Percentiles rank a stretch among this genome's conserved stretches.
phyloP scores from a whole-genome alignment of 2,797 vertebrate species.

The Agapornis canus region DNA sequence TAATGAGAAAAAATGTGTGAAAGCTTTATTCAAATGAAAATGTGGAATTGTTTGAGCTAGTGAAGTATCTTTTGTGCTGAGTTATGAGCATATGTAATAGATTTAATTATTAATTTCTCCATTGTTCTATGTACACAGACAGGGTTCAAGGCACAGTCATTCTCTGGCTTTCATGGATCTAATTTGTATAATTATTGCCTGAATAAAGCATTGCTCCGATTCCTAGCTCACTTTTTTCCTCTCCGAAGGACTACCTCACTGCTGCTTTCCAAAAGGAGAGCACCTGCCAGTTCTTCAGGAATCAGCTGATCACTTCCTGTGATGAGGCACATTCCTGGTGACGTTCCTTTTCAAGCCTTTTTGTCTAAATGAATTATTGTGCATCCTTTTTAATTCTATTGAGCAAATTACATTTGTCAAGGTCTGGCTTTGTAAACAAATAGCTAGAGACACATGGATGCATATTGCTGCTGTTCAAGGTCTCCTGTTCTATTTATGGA shows the following conservation, averaged over 20 bases:
- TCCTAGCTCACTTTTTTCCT: constrained; percentile 71
- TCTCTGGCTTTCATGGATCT: constrained; percentile 92
- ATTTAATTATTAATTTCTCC: constrained; percentile 95
- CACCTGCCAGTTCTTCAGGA: constrained; percentile 83
- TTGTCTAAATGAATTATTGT: constrained; percentile 83
- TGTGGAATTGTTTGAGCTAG: constrained; percentile 79
- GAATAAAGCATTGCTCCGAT: constrained; percentile 83
- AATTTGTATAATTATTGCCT: constrained; percentile 96
- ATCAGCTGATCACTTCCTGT: constrained; percentile 77
- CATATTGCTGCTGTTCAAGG: constrained; percentile 80
- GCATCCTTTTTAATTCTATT: constrained; percentile 85
- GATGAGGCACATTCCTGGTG: constrained; percentile 66
- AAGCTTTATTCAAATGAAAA: constrained; percentile 84
- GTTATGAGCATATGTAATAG: constrained; percentile 95
- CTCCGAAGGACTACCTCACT: constrained; percentile 72
- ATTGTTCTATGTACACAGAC: constrained; percentile 83
- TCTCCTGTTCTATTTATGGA: constrained; percentile 82
- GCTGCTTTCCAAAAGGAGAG: constrained; percentile 81
- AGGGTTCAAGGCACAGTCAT: constrained; percentile 90
- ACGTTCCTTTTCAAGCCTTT: constrained; percentile 77
- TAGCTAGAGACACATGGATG: constrained; percentile 82
- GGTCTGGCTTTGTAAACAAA: constrained; percentile 87
- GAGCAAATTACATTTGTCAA: constrained; percentile 88
- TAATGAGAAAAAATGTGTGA: constrained; percentile 79
- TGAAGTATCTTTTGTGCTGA: constrained; percentile 88